Conservation (phyloP, 1,140 invertebrate species). For the Leptonema lineaticorne region DNA sequence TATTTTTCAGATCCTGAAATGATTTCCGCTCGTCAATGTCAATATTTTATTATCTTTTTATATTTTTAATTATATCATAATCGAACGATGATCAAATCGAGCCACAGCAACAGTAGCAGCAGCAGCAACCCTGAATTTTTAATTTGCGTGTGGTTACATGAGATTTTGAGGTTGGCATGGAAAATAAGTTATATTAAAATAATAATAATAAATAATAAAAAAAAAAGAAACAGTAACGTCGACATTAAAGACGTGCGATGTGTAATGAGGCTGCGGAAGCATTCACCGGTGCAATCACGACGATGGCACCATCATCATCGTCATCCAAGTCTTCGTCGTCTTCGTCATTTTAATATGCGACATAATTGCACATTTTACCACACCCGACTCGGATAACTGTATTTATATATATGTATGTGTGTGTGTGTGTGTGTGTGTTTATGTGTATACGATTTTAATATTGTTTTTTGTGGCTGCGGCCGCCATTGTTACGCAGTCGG, state of each 20-base stretch:
- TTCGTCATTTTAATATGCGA: conserved; percentile 11
- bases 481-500: conserved; percentile 12
- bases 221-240: conserved; percentile 1
- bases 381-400: conserved; percentile 3
- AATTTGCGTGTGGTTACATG: not conserved
- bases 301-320: conserved; percentile 3
- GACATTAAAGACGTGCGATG: conserved; percentile 27
- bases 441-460: no score
- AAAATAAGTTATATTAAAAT: no score
- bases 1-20: no score
- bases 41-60: no score
- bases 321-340: conserved; percentile 2
- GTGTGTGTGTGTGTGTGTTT: no score
- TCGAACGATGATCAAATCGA: no score
- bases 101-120: no score
- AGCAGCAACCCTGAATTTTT: no score
- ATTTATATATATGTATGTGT: no score
- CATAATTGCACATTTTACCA: conserved; percentile 18
- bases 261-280: conserved; percentile 28
- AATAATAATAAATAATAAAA: not conserved
- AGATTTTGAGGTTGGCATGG: no score
- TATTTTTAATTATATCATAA: no score
- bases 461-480: conserved; percentile 9
- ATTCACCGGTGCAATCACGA: not conserved
- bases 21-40: no score